These are phyloP conservation scores for Cerceris ruficornis DNA, from an alignment of 2,888 invertebrate genomes.

Conservation along the genomic window DNA sequence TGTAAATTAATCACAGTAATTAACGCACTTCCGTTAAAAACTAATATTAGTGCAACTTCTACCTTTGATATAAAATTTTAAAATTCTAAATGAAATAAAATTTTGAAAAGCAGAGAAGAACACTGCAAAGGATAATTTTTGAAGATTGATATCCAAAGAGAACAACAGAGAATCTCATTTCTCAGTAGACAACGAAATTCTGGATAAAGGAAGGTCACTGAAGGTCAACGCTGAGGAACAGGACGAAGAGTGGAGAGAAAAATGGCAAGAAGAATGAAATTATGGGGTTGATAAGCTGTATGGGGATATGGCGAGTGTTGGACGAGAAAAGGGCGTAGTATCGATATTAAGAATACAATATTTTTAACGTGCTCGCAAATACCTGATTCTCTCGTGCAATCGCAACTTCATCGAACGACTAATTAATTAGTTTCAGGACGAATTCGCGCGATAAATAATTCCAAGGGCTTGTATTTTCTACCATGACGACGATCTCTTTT, in stretches of 20 bases:
- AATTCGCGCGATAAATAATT: conserved; percentile 23
- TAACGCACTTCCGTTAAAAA: too few relatives aligned
- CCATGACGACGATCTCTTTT: conserved; percentile 35
- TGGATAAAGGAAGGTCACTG: too few relatives aligned
- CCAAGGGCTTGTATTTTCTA: conserved; percentile 55
- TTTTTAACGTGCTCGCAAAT: conserved; percentile 68
- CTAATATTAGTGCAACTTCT: too few relatives aligned
- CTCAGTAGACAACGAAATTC: background rate
- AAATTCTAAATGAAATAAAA: too few relatives aligned
- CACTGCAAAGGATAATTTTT: background rate
- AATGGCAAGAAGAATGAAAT: too few relatives aligned
- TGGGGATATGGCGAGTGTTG: background rate
- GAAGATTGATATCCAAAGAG: background rate
- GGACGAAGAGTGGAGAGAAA: too few relatives aligned
- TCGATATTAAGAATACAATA: conserved; percentile 63
- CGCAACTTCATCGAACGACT: conserved; percentile 51
- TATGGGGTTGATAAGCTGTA: too few relatives aligned
- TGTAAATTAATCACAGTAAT: too few relatives aligned
- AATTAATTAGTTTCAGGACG: conserved; percentile 22
- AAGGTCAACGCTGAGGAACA: too few relatives aligned
- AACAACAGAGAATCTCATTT: background rate
- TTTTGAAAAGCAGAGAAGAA: background rate
- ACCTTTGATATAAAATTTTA: too few relatives aligned
- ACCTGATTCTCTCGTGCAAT: conserved; percentile 66
- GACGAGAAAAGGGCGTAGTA: conserved; percentile 38